phyloP scores from a whole-genome alignment of 1,140 invertebrate genomes.

The Amyelois transitella region DNA sequence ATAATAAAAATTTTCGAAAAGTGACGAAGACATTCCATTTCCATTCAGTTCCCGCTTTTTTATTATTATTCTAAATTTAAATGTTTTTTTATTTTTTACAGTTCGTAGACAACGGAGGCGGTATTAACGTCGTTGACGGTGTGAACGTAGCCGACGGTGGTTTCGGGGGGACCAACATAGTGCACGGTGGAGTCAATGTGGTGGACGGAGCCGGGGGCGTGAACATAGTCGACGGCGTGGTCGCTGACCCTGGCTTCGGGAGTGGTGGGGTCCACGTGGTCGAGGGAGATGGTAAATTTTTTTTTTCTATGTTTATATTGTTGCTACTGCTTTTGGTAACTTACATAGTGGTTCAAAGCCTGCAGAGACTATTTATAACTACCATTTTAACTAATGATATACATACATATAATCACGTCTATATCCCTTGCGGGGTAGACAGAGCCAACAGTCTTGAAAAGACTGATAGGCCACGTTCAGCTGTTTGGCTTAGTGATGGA shows the following conservation, averaged over 20 bases:
- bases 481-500: no score
- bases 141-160: slow-evolving; percentile 5
- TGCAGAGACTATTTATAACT: no score
- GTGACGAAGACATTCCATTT: no score
- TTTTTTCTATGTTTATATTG: neutral
- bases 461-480: no score
- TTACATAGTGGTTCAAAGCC: no score
- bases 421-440: no score
- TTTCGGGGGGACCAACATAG: slow-evolving; percentile 8
- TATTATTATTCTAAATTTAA: neutral
- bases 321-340: no score
- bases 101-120: slow-evolving; percentile 14
- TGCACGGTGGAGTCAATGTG: slow-evolving; percentile 2
- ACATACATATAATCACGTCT: no score
- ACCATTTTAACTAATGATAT: no score
- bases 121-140: slow-evolving; percentile 17
- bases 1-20: no score
- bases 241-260: slow-evolving; percentile 1
- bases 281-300: slow-evolving; percentile 1
- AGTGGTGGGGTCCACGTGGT: slow-evolving; percentile 10
- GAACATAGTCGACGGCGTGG: slow-evolving; percentile 13
- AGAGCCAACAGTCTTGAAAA: no score
- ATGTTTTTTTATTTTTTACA: neutral
- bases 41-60: no score
- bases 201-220: slow-evolving; percentile 10